Evolutionary conservation across 2,888 invertebrate species (phyloP).

Genomic region (Euclidia mi): DNA sequence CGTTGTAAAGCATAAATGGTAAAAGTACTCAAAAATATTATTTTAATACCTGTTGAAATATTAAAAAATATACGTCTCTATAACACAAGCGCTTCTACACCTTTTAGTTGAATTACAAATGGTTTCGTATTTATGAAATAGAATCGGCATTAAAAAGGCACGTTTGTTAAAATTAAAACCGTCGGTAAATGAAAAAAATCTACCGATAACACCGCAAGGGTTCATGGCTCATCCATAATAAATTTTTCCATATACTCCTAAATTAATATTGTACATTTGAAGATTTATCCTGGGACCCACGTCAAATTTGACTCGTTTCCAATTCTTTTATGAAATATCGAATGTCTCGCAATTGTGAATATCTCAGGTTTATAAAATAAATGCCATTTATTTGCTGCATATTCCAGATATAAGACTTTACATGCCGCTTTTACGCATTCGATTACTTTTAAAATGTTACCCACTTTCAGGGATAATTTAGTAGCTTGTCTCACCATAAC

Average conservation of each 20-base stretch:
- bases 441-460: too few relatives aligned
- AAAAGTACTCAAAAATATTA: too few relatives aligned
- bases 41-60: background rate
- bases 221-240: conserved; percentile 56
- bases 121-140: conserved; percentile 36
- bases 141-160: conserved; percentile 36
- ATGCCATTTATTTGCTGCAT: too few relatives aligned
- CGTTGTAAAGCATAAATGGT: too few relatives aligned
- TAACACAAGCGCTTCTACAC: background rate
- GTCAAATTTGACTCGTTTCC: conserved; percentile 51
- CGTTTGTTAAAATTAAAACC: conserved; percentile 42
- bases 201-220: conserved; percentile 42
- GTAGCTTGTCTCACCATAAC: too few relatives aligned
- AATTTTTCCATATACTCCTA: conserved; percentile 49
- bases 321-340: conserved; percentile 49
- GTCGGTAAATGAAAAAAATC: conserved; percentile 46
- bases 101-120: conserved; percentile 32
- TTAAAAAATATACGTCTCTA: too few relatives aligned
- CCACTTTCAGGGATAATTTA: too few relatives aligned
- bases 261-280: conserved; percentile 54
- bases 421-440: too few relatives aligned
- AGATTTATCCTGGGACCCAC: conserved; percentile 52
- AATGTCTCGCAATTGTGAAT: conserved; percentile 36
- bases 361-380: too few relatives aligned
- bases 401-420: too few relatives aligned